phyloP scores from a whole-genome alignment of 2,113 vertebrate genomes.

The Mystacornis crossleyi region DNA sequence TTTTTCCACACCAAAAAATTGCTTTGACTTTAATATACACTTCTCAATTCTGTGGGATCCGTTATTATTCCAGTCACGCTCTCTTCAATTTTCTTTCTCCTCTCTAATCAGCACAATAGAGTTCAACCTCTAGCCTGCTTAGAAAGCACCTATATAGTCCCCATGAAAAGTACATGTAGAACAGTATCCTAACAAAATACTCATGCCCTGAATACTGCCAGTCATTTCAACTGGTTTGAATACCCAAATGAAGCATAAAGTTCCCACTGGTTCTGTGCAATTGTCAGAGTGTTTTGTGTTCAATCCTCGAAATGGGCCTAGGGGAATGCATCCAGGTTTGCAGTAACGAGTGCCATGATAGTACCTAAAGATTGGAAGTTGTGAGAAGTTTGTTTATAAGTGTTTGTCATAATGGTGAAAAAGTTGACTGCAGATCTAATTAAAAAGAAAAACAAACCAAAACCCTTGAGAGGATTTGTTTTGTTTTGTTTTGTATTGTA shows the following conservation, averaged over 20 bases:
- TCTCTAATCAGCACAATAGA: background rate
- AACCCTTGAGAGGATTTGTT: background rate
- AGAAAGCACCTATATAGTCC: background rate
- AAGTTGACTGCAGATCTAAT: background rate
- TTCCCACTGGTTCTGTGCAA: background rate
- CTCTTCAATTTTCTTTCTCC: background rate
- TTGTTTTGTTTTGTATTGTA: background rate
- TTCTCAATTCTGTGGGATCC: background rate
- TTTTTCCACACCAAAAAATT: background rate
- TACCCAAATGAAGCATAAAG: background rate
- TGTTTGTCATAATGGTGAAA: background rate
- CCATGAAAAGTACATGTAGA: background rate
- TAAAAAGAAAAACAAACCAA: background rate
- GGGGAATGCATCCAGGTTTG: background rate
- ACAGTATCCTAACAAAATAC: background rate
- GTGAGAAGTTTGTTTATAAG: slow-evolving; percentile 10
- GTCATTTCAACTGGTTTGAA: background rate
- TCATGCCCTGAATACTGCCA: background rate
- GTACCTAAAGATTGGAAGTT: background rate
- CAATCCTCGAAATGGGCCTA: background rate
- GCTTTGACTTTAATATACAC: background rate
- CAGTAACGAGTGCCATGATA: background rate
- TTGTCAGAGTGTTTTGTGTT: background rate
- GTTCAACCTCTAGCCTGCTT: background rate
- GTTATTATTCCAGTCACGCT: background rate